Evolutionary conservation across 2,888 invertebrate species (phyloP).

Genomic region (Himalopsyche kuldschensis): DNA sequence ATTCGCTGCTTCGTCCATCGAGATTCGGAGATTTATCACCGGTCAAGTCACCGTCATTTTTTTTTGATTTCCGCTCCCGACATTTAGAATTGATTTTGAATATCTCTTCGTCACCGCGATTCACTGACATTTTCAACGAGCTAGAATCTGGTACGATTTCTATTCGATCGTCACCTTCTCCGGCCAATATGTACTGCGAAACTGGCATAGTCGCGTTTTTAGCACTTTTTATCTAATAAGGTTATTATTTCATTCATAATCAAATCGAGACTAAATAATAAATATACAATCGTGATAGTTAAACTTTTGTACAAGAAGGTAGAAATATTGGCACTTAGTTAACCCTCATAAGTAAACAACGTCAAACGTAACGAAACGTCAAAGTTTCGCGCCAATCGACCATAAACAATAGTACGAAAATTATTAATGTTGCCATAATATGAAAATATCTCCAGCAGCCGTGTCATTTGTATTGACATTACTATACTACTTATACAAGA

Average conservation of each 20-base stretch:
- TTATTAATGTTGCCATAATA: no score
- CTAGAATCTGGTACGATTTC: background rate
- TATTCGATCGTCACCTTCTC: background rate
- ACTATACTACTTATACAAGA: no score
- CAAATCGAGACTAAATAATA: background rate
- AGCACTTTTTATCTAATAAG: background rate
- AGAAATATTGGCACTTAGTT: background rate
- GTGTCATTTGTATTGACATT: no score
- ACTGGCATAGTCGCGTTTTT: background rate
- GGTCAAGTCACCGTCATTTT: no score
- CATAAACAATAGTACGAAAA: no score
- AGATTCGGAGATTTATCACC: no score
- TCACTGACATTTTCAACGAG: background rate
- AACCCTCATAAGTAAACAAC: background rate
- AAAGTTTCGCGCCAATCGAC: background rate
- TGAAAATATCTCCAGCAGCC: no score
- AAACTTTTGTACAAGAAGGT: background rate
- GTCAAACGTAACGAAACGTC: background rate
- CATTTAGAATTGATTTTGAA: background rate
- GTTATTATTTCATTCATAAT: background rate
- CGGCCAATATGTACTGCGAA: background rate
- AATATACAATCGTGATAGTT: background rate
- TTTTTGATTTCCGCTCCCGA: no score
- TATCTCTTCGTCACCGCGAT: background rate
- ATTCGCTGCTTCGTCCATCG: no score